Conservation (phyloP, 2,797 vertebrate species). For the Darevskia nairensis region DNA sequence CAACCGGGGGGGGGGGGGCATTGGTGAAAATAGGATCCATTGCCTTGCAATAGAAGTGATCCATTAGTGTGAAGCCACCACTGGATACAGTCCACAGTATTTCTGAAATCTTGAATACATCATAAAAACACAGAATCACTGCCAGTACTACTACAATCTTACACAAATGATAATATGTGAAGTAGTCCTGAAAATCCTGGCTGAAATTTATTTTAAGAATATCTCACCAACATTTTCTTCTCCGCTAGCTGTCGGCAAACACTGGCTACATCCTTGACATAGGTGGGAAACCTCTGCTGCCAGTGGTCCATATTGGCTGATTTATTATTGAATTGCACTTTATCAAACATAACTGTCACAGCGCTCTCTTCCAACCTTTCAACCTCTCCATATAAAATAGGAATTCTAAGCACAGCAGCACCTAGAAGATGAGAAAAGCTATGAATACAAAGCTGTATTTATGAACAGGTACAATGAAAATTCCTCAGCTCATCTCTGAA, state of each 20-base stretch:
- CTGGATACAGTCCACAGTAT: not conserved
- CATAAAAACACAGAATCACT: not conserved
- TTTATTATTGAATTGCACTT: slow-evolving; percentile 86
- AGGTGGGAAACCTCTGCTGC: slow-evolving; percentile 92
- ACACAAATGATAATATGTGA: not conserved
- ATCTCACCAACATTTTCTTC: slow-evolving; percentile 81
- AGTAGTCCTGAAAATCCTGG: not conserved
- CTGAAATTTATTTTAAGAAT: not conserved
- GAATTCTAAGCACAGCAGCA: slow-evolving; percentile 90
- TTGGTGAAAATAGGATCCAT: no score
- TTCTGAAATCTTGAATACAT: not conserved
- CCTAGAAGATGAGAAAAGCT: slow-evolving; percentile 66
- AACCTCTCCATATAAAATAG: slow-evolving; percentile 91
- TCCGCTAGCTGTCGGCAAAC: slow-evolving; percentile 91
- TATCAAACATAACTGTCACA: slow-evolving; percentile 90
- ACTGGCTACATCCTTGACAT: slow-evolving; percentile 87
- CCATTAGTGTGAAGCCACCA: not conserved
- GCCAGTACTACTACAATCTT: not conserved
- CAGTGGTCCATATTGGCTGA: slow-evolving; percentile 92
- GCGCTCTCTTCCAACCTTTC: slow-evolving; percentile 92
- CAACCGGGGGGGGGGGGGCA: no score
- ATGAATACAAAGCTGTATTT: not conserved
- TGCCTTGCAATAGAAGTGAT: not conserved
- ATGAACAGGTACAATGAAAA: not conserved
- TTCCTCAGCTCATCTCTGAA: not conserved